Evolutionary conservation across 2,113 vertebrate species (phyloP).

Genomic region (Crotalus tigris): DNA sequence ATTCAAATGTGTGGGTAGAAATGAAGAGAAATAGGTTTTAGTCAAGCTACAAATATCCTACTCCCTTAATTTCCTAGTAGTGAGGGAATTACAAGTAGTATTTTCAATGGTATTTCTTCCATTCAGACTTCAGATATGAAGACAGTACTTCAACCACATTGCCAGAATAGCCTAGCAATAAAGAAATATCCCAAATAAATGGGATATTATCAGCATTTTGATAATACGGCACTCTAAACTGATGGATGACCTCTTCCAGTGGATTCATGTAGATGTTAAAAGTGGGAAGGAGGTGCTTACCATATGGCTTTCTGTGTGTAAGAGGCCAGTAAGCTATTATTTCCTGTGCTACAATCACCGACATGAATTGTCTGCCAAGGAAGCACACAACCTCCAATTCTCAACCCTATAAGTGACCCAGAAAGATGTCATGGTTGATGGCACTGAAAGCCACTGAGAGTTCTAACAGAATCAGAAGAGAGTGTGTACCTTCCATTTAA

Average conservation of each 20-base stretch:
- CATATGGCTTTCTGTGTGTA: neutral
- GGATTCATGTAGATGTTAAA: neutral
- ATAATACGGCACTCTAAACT: neutral
- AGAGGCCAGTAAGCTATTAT: neutral
- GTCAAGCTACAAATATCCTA: neutral
- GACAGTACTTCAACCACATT: neutral
- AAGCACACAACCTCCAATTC: neutral
- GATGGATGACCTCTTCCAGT: neutral
- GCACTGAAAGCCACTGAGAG: neutral
- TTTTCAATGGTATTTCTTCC: neutral
- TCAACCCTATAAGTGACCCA: neutral
- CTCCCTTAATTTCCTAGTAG: neutral
- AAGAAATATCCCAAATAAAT: neutral
- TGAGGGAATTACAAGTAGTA: neutral
- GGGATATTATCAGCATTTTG: neutral
- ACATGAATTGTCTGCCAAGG: neutral
- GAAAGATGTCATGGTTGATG: neutral
- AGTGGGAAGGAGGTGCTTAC: neutral
- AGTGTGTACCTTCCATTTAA: neutral
- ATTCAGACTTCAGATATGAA: neutral
- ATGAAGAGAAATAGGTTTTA: neutral
- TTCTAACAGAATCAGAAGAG: neutral
- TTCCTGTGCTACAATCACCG: neutral
- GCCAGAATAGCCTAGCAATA: neutral
- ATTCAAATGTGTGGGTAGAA: neutral